Conservation (phyloP, 2,797 vertebrate species). For the Remorina albescens region DNA sequence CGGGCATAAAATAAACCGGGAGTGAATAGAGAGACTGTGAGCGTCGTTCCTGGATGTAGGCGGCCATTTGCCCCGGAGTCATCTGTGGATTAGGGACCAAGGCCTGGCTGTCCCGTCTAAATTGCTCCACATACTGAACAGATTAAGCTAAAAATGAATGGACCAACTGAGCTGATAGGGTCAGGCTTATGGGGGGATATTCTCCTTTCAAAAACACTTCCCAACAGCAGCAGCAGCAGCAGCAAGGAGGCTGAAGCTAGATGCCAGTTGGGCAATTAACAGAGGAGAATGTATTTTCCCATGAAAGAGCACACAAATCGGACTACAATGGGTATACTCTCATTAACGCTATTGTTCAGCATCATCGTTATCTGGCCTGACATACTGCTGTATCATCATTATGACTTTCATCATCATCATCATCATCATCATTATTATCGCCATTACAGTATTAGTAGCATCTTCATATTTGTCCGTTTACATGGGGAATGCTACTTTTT, state of each 20-base stretch:
- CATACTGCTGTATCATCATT: neutral
- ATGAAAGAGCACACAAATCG: neutral
- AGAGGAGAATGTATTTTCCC: conserved; percentile 24
- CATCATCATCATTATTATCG: conserved; percentile 8
- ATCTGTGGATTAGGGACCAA: conserved; percentile 67
- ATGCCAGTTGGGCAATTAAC: conserved; percentile 34
- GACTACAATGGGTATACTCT: neutral
- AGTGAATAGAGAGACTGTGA: conserved; percentile 17
- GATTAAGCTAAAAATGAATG: conserved; percentile 72
- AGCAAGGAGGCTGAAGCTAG: conserved; percentile 14
- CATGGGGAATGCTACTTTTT: no score
- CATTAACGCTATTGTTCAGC: conserved; percentile 22
- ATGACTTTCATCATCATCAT: neutral
- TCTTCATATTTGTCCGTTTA: neutral
- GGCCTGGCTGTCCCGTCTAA: conserved; percentile 53
- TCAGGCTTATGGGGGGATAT: conserved; percentile 50
- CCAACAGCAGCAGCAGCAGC: conserved; percentile 14
- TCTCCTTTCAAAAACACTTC: conserved; percentile 44
- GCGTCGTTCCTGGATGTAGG: conserved; percentile 47
- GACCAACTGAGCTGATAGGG: conserved; percentile 46
- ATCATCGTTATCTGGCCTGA: conserved; percentile 7
- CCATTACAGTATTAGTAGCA: neutral
- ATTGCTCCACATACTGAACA: conserved; percentile 70
- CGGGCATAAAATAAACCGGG: conserved; percentile 44
- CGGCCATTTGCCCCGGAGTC: conserved; percentile 56